Evolutionary conservation across 2,113 vertebrate species (phyloP), one percentile per base, ranked within the genome.

Genomic region (Peromyscus californicus): DNA sequence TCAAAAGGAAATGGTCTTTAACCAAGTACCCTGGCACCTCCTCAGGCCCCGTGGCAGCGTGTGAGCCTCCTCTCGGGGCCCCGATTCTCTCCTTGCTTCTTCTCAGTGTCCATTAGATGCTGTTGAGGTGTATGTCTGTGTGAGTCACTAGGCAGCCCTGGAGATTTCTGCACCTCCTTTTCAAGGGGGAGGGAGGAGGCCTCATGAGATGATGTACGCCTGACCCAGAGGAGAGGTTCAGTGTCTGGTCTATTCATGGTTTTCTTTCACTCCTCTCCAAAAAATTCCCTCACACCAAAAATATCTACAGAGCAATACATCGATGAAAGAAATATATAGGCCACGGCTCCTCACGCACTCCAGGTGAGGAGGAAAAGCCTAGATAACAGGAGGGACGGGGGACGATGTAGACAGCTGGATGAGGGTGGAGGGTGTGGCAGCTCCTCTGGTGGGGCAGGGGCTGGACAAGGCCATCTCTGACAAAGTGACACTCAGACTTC

Each of bases 381-480:
- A 19, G 2, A 8, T 0, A 29, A 29, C 10, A 16, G 11, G 33
- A 48, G 31, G 3, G n/a, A 29, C 10, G 7, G 24, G 72, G 22
- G 36, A 2, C 12, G n/a, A 1, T 12, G 1, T 9, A 13, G 26
- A 51, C 5, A 7, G 59, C 42, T n/a, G 45, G 21, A 16, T 39
- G 36, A 9, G 9, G 5, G 17, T 2, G 31, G 63, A 80, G 0
- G 57, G 2, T 3, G 4, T 3, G 17, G 24, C 5, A 2, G 7
- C 7, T 22, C 6, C 33, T 63, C n/a, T 63, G 1, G 10, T 59
- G 29, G 16, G 1, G 0, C 15, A 2, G 54, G 63, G 63, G 26
- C 70, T 0, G 0, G 17, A 33, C 24, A 22, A 17, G 9, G 12
- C 48, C 26, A 21, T 16, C 13, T 8, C 1, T 29, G 5, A 1